Base-by-base conservation (phyloP, 1,140 invertebrate genomes). In the Lepidurus arcticus region DNA sequence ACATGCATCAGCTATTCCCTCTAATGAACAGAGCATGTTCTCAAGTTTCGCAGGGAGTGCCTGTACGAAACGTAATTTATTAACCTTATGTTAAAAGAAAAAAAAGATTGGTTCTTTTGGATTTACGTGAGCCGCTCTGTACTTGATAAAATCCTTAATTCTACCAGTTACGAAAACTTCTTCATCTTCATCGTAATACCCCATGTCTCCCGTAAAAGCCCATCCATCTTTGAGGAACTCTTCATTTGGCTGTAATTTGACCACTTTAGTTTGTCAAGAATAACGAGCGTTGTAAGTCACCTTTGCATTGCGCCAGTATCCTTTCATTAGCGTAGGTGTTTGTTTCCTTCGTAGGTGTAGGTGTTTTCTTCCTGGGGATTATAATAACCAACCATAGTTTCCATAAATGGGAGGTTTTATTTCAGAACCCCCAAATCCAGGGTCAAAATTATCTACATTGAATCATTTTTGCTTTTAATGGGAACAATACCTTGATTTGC, bases 151-250 rank as follows among this genome's bases (percentile, higher is more conserved):
- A 8, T 81, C 82, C 78, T 82, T 82, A 0, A 82, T 80, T 26
- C 82, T 75, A 24, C 79, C 81, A 0, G 80, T 81, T 44, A 82
- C 44, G 53, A 77, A 82, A 24, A 82, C 73, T 43, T 76, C 44
- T n/a, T 79, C 81, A 47, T 81, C 79, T 13, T 81, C 73, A 73
- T 82, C 75, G 73, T 81, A 82, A 21, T 79, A 78, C 1, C 85
- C 87, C 45, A 87, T 82, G 81, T 87, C 87, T 24, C 86, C 86
- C 16, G 85, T 87, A 78, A 85, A 85, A 16, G 87, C 81, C 85
- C 85, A 88, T 0, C 87, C 86, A 74, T 86, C 85, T 7, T 81
- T 77, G 76, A 87, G 84, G 1, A 87, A 45, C 3, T 85, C 84
- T 4, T 80, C 81, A 8, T 85, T 87, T 74, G 83, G 83, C 74